Conservation (phyloP, 2,888 invertebrate genomes). For the Bellardia bayeri region DNA sequence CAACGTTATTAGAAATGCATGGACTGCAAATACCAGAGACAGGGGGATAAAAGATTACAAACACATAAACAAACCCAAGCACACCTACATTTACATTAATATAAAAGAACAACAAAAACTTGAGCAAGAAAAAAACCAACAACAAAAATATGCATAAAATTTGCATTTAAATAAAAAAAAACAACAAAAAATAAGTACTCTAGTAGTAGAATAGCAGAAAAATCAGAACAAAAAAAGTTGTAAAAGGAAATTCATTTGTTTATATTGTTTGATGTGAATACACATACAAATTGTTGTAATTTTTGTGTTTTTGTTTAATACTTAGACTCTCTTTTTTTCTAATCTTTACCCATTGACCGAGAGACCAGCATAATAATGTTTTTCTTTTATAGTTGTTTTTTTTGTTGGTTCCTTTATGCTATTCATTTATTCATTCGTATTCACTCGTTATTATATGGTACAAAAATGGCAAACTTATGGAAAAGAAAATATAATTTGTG, state of each 20-base stretch:
- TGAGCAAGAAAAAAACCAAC: background rate
- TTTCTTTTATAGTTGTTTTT: background rate
- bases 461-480: constrained; percentile 4
- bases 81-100: constrained; percentile 19
- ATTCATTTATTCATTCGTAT: constrained; percentile 34
- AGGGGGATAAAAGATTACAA: constrained; percentile 28
- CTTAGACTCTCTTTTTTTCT: constrained; percentile 5
- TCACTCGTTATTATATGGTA: constrained; percentile 20
- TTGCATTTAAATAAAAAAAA: constrained; percentile 60
- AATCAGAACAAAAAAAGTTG: constrained; percentile 53
- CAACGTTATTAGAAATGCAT: constrained; percentile 56
- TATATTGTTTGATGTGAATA: constrained; percentile 53
- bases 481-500: constrained; percentile 18
- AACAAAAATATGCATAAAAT: constrained; percentile 62
- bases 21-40: constrained; percentile 28
- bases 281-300: constrained; percentile 54
- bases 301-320: background rate
- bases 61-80: background rate
- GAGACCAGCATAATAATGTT: constrained; percentile 55
- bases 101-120: constrained; percentile 1
- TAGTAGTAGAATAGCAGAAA: constrained; percentile 23
- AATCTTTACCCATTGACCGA: constrained; percentile 72
- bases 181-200: background rate
- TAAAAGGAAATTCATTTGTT: constrained; percentile 67
- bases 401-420: constrained; percentile 18